Evolutionary conservation across 2,888 invertebrate genomes (phyloP), one percentile per base, ranked within the genome.

Genomic region (Agriopis marginaria): DNA sequence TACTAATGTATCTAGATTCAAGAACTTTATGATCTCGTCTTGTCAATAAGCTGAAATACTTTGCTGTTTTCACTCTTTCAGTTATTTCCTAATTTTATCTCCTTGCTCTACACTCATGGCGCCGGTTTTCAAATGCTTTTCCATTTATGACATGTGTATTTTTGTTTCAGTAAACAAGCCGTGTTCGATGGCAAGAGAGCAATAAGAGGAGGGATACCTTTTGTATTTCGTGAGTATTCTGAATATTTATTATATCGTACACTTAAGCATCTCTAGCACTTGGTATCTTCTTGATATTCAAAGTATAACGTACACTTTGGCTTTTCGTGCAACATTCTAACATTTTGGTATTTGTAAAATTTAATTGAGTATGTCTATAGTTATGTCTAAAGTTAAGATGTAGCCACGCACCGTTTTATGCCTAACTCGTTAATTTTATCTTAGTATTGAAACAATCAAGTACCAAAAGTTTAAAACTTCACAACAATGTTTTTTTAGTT

Each of bases 181-280:
- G 97, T 98, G 68, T 99, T 99, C 94, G 99, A 99, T 94, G 98
- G 98, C 78, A 98, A 98, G 91, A 97, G 98, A 89, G 97, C 99
- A 75, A 99, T 99, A 89, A 95, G 99, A 87, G 99, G 99, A 83
- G 99, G 99, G 83, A 98, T 99, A 90, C 99, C 99, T 73, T 97
- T 99, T 92, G 98, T 99, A 76, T 99, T 99, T 93, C 99, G 99
- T 99, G 96, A 98, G 98, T 97, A 89, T 79, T 67, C n/a, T 9
- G 50, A 44, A 44, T 23, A 63, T 65, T 56, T 54, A 55, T 58
- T 49, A 11, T 42, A 3, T 55, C 7, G 54, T 53, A n/a, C 39
- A 39, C n/a, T 12, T 39, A 14, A 14, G 40, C 54, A 55, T 40
- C 14, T 55, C 12, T 6, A 7, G 17, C 17, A 23, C 2, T 23